phyloP scores from a whole-genome alignment of 2,797 vertebrate genomes.

The Oreochromis mossambicus region DNA sequence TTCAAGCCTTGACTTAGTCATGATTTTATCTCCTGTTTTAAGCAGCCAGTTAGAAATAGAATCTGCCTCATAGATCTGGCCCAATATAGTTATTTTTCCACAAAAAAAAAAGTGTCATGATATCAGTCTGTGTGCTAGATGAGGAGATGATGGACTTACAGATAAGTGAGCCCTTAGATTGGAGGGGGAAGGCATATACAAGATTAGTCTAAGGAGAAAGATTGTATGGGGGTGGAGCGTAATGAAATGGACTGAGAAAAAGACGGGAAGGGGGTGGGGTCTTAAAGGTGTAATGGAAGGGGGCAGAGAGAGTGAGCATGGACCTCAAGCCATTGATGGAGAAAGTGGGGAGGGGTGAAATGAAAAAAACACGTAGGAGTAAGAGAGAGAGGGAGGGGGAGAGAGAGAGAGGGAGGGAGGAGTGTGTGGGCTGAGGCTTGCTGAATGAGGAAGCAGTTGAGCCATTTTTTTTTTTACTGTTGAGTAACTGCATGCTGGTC shows the following conservation, averaged over 20 bases:
- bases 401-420: conserved; percentile 39
- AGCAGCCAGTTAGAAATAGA: neutral
- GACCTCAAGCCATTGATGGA: conserved; percentile 74
- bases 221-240: conserved; percentile 64
- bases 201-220: conserved; percentile 51
- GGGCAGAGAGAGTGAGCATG: conserved; percentile 44
- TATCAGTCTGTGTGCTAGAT: conserved; percentile 14
- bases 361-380: conserved; percentile 47
- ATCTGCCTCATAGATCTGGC: neutral
- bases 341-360: conserved; percentile 62
- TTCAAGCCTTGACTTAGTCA: neutral
- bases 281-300: conserved; percentile 59
- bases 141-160: conserved; percentile 7
- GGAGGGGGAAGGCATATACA: conserved; percentile 50
- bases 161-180: conserved; percentile 57
- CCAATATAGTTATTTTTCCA: neutral
- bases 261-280: conserved; percentile 68
- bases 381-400: neutral
- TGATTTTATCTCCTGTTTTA: neutral
- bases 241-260: conserved; percentile 60
- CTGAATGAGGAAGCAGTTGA: conserved; percentile 82
- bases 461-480: conserved; percentile 78
- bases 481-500: conserved; percentile 78
- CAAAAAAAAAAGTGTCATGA: neutral
- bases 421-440: conserved; percentile 74